Percentiles rank a stretch among this genome's conserved stretches.
Evolutionary conservation across 1,140 invertebrate species (phyloP).

Genomic region (Brachionus manjavacas): DNA sequence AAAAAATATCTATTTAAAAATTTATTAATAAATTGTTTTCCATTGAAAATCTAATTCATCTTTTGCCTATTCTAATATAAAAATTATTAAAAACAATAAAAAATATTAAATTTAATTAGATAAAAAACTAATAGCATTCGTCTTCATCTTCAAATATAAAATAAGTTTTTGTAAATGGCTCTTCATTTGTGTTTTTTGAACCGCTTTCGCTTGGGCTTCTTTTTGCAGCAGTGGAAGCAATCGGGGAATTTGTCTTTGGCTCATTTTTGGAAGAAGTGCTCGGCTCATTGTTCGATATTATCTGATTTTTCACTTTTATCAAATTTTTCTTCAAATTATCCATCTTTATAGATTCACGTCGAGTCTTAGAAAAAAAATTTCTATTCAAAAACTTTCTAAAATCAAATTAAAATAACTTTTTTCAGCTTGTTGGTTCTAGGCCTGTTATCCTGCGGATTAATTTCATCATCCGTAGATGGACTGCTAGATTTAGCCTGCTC

Average conservation of each 20-base stretch:
- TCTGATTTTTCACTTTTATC: constrained; percentile 14
- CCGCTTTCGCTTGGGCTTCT: not conserved
- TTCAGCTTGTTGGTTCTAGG: not conserved
- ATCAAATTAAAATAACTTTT: not conserved
- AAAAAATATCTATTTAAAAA: no score
- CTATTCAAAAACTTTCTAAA: not conserved
- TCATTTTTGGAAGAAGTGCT: not conserved
- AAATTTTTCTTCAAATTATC: constrained; percentile 26
- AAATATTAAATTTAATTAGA: not conserved
- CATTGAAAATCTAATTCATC: no score
- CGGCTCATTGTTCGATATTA: not conserved
- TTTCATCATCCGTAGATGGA: not conserved
- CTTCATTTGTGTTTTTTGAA: not conserved
- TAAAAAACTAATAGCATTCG: not conserved
- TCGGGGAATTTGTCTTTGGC: not conserved
- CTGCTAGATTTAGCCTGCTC: not conserved
- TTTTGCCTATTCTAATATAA: not conserved
- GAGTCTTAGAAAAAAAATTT: not conserved
- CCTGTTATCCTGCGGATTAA: not conserved
- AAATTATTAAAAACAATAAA: not conserved
- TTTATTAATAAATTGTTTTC: no score
- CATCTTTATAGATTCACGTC: constrained; percentile 1
- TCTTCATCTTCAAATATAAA: constrained; percentile 33
- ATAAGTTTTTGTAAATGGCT: not conserved
- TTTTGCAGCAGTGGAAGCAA: not conserved